These are phyloP conservation scores for Seladonia tumulorum DNA, from an alignment of 2,888 invertebrate species.

Conservation along the genomic window DNA sequence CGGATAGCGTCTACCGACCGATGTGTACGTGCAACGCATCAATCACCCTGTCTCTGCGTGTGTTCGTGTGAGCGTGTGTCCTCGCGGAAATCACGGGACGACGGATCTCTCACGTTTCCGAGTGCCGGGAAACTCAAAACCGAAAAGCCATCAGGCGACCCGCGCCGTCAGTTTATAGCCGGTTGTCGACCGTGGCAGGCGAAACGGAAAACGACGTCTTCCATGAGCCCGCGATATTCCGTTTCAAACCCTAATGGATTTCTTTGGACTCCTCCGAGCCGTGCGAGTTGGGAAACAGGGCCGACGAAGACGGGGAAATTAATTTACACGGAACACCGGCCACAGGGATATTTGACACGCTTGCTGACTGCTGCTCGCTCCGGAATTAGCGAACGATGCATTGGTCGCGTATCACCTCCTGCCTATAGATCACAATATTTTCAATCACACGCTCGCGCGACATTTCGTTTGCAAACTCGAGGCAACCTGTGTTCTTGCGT, in stretches of 20 bases:
- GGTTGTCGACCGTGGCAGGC: conserved; percentile 40
- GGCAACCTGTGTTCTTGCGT: too few species aligned
- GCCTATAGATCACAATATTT: neutral
- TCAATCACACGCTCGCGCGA: too few species aligned
- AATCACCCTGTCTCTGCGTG: too few species aligned
- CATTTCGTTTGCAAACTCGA: too few species aligned
- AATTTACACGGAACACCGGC: neutral
- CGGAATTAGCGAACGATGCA: neutral
- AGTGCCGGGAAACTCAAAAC: conserved; percentile 52
- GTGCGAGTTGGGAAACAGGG: neutral
- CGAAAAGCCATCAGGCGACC: conserved; percentile 46
- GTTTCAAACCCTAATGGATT: conserved; percentile 54
- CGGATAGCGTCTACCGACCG: neutral
- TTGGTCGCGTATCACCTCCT: neutral
- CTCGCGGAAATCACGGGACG: conserved; percentile 29
- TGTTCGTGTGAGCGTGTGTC: neutral
- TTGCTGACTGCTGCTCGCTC: neutral
- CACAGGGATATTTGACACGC: neutral
- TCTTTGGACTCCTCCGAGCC: conserved; percentile 34
- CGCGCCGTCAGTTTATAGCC: conserved; percentile 36
- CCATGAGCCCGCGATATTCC: conserved; percentile 32
- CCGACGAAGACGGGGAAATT: neutral
- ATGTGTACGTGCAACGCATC: neutral
- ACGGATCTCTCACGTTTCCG: conserved; percentile 57
- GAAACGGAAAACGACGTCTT: conserved; percentile 42